Base-by-base conservation (phyloP, 2,797 vertebrate genomes). In the Lacerta agilis region DNA sequence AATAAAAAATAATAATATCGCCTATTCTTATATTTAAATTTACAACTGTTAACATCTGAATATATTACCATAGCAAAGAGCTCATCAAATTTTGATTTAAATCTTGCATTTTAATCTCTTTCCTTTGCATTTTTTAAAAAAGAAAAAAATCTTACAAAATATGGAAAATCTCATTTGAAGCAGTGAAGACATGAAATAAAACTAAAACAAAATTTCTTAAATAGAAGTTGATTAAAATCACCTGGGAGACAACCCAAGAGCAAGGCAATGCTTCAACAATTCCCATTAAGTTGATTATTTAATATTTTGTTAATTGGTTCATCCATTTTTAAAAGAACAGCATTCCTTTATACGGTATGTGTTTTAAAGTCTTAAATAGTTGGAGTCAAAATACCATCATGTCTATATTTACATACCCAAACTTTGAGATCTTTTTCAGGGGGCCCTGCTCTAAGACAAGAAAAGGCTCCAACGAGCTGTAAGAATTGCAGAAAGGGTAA, bases 71-170 rank as follows among this genome's bases (percentile, higher is more conserved):
- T 58, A 93, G 83, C 29, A 8, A 0, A 89, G 6, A 81, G 8
- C 76, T 87, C 61, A 78, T 87, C 43, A 72, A 11, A 15, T 76
- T 71, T 87, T 33, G 1, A 85, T 6, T 87, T 92, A 86, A n/a
- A 73, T 1, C 27, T 86, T 88, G 33, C 66, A 75, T 85, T 29
- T 43, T 9, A 0, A 10, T 87, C 80, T 87, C 80, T 79, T 66
- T 61, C 20, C 33, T 78, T 10, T 82, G 64, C 36, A 71, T 36
- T 29, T 75, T 36, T 66, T 88, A 1, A 83, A 87, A 75, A 41
- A 41, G 5, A 1, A 3, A 3, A 86, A 64, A 0, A n/a, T 43
- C 15, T 33, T 71, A 17, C 64, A 76, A 87, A 90, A 33, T 43
- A 41, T 0, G 0, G 23, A 73, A 71, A 64, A 87, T 41, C 5